Evolutionary conservation across 2,888 invertebrate genomes (phyloP).

Genomic region (Amaurobius ferox): DNA sequence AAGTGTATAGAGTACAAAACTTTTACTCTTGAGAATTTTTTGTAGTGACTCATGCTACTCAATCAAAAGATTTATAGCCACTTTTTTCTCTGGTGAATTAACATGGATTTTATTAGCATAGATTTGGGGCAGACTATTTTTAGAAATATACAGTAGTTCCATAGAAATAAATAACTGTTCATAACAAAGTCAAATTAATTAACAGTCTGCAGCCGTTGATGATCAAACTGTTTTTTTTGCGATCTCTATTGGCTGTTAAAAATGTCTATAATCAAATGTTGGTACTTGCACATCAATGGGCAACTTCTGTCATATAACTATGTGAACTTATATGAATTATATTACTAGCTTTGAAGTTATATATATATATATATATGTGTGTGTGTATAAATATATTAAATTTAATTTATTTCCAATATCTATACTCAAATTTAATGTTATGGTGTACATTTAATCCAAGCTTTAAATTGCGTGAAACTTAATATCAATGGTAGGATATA

Average conservation of each 20-base stretch:
- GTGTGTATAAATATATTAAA: too few species aligned
- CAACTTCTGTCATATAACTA: not conserved
- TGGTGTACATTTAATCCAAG: too few species aligned
- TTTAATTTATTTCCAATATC: too few species aligned
- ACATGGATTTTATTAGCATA: constrained; percentile 16
- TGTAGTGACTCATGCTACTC: constrained; percentile 25
- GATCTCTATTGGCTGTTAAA: constrained; percentile 4
- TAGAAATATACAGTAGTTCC: constrained; percentile 16
- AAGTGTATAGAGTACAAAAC: constrained; percentile 55
- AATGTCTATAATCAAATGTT: not conserved
- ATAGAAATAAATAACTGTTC: constrained; percentile 16
- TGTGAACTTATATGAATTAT: too few species aligned
- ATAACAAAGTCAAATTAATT: not conserved
- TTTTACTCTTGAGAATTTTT: constrained; percentile 37
- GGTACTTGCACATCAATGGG: not conserved
- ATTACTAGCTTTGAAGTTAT: too few species aligned
- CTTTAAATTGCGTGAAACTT: too few species aligned
- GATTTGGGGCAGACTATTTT: constrained; percentile 19
- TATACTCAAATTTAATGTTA: too few species aligned
- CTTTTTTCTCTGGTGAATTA: constrained; percentile 29
- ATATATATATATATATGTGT: too few species aligned
- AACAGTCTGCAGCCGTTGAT: not conserved
- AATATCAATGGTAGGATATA: too few species aligned
- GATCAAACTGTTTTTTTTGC: not conserved
- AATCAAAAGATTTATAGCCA: constrained; percentile 51